Conservation (phyloP, 2,113 vertebrate genomes). For the Accipiter cooperii region DNA sequence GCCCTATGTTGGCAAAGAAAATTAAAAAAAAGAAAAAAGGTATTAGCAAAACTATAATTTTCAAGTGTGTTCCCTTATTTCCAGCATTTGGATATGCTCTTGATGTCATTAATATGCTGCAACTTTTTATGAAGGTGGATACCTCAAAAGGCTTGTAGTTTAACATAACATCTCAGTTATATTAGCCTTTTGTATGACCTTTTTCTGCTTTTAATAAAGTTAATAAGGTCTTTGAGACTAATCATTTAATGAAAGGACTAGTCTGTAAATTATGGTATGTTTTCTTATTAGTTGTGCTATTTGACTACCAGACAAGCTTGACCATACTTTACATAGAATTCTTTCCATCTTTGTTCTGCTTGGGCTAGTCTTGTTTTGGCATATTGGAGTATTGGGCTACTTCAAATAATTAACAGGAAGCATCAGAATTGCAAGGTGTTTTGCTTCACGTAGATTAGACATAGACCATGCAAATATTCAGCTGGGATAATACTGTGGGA, state of each 20-base stretch:
- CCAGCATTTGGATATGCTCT: neutral
- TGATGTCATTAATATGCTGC: neutral
- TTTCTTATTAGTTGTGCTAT: neutral
- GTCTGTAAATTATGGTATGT: neutral
- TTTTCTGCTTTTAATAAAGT: neutral
- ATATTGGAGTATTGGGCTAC: neutral
- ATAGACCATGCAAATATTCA: neutral
- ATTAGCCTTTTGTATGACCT: conserved; percentile 4
- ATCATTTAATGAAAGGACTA: neutral
- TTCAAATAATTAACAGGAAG: neutral
- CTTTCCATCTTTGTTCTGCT: neutral
- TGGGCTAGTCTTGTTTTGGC: neutral
- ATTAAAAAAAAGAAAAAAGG: neutral
- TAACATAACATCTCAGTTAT: neutral
- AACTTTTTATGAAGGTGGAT: conserved; percentile 1
- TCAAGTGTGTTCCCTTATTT: neutral
- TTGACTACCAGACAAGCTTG: neutral
- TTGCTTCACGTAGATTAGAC: neutral
- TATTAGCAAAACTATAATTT: neutral
- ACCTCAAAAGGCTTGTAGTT: conserved; percentile 1
- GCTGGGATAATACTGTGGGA: neutral
- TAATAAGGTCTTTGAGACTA: neutral
- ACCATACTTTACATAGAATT: neutral
- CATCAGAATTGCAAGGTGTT: neutral
- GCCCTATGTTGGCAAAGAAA: neutral